These are phyloP conservation scores for Harpalus rufipes DNA, from an alignment of 2,888 invertebrate species.

Conservation along the genomic window DNA sequence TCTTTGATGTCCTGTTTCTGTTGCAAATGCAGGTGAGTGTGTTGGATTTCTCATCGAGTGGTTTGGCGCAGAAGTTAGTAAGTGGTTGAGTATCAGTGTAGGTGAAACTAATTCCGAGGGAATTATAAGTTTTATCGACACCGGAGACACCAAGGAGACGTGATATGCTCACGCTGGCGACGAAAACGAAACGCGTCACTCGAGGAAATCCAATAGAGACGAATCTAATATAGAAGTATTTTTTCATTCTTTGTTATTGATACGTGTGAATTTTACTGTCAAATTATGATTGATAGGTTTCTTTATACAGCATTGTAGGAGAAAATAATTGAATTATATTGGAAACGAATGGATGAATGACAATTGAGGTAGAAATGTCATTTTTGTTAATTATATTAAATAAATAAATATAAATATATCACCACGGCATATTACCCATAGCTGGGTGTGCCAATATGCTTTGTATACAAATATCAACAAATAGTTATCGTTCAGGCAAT, in stretches of 20 bases:
- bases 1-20: not conserved
- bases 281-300: not conserved
- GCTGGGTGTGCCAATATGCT: too few species aligned
- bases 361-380: too few species aligned
- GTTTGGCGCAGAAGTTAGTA: constrained; percentile 35
- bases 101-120: constrained; percentile 37
- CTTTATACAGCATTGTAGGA: too few species aligned
- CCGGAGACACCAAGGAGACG: not conserved
- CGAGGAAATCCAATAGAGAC: not conserved
- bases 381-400: too few species aligned
- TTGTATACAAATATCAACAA: too few species aligned
- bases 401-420: too few species aligned
- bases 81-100: constrained; percentile 25
- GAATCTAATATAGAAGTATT: not conserved
- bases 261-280: not conserved
- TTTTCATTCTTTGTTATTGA: not conserved
- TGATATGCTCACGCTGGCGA: not conserved
- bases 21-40: not conserved
- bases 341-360: too few species aligned
- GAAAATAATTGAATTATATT: too few species aligned
- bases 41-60: not conserved
- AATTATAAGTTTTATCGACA: constrained; percentile 46
- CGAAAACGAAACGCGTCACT: not conserved
- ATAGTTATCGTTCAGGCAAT: too few species aligned
- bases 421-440: too few species aligned